A percentile compares a stretch with the other conserved stretches of the same genome.
Conservation (phyloP, 2,113 vertebrate genomes). For the Chlamydotis undulata region DNA sequence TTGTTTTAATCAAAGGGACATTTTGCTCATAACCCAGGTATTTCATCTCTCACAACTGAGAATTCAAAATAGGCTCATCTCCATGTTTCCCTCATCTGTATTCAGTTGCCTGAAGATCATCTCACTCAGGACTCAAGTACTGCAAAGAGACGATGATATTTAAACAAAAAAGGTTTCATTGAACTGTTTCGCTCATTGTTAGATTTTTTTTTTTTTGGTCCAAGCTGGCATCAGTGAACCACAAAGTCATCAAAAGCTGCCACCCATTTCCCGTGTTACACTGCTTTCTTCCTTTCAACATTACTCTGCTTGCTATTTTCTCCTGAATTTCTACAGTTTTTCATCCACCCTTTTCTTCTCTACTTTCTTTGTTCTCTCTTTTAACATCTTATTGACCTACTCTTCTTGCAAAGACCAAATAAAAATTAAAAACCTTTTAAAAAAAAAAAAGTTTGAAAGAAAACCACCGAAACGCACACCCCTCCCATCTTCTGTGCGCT, state of each 20-base stretch:
- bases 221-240: background rate
- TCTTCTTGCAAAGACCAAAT: background rate
- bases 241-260: background rate
- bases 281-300: background rate
- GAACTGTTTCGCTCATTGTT: background rate
- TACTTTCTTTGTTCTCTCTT: background rate
- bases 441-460: background rate
- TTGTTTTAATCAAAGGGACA: conserved; percentile 5
- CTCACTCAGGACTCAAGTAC: background rate
- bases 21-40: background rate
- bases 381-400: background rate
- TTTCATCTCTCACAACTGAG: background rate
- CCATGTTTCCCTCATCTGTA: background rate
- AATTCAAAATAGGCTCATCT: background rate
- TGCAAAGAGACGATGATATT: background rate
- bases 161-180: background rate
- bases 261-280: background rate
- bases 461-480: background rate
- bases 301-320: background rate
- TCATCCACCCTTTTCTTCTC: background rate
- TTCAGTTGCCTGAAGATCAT: background rate
- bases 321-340: background rate
- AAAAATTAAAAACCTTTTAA: background rate
- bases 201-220: background rate
- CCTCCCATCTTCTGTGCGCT: background rate